These are phyloP conservation scores for Grapholita molesta DNA, from an alignment of 1,140 invertebrate genomes.

Conservation along the genomic window DNA sequence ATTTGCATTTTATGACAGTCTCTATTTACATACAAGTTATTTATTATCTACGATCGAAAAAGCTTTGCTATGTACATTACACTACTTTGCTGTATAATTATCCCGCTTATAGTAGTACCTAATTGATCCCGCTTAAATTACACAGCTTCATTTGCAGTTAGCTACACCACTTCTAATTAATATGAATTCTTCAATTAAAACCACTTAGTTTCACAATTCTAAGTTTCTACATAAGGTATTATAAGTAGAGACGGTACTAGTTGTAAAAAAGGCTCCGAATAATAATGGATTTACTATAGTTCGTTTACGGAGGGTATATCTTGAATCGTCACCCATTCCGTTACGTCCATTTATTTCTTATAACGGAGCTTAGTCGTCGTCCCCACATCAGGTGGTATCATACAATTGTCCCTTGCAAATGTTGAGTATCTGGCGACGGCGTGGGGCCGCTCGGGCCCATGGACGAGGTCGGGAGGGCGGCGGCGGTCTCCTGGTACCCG, in stretches of 20 bases:
- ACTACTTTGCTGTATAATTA: conserved; percentile 44
- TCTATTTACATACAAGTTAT: conserved; percentile 33
- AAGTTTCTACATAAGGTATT: conserved; percentile 29
- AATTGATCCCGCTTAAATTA: conserved; percentile 71
- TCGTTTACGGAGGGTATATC: not conserved
- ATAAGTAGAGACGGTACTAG: conserved; percentile 39
- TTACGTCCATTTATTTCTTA: conserved; percentile 84
- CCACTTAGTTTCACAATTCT: not conserved
- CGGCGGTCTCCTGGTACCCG: conserved; percentile 71
- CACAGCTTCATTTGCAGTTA: conserved; percentile 46
- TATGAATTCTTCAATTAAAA: not conserved
- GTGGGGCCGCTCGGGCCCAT: conserved; percentile 60
- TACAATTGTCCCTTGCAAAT: conserved; percentile 93
- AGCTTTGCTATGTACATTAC: conserved; percentile 46
- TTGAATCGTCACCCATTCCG: conserved; percentile 1
- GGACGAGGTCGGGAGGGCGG: conserved; percentile 74
- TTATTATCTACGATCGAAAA: conserved; percentile 34
- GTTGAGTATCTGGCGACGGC: conserved; percentile 82
- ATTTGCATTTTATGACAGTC: conserved; percentile 12
- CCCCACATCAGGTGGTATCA: conserved; percentile 95
- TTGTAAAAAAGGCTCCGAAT: conserved; percentile 23
- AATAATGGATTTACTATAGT: conserved; percentile 17
- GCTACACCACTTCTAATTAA: conserved; percentile 25
- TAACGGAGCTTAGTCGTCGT: conserved; percentile 84
- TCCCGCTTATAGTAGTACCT: conserved; percentile 56